Conservation (phyloP, 2,113 vertebrate species). For the Mixornis gularis region DNA sequence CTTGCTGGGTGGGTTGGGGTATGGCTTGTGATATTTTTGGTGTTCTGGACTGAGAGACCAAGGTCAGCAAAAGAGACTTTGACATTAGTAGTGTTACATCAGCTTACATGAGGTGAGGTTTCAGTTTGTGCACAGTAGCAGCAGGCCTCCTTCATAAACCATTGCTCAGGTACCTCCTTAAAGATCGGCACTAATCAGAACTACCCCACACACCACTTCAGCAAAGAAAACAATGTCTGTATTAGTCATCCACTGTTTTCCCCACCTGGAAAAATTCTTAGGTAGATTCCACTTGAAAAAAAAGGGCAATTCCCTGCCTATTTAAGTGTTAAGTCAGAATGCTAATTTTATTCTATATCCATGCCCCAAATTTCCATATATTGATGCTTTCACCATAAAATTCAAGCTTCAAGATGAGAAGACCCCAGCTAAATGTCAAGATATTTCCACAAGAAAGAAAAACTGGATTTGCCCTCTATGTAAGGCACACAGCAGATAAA, state of each 20-base stretch:
- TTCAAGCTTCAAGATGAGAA: neutral
- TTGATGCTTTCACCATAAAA: neutral
- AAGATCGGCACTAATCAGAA: neutral
- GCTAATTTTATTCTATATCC: neutral
- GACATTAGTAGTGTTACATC: neutral
- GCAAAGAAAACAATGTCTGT: neutral
- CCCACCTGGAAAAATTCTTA: neutral
- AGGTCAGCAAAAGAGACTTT: neutral
- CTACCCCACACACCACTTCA: neutral
- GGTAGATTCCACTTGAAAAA: neutral
- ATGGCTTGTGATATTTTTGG: neutral
- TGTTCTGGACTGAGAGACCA: neutral
- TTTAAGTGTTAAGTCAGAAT: neutral
- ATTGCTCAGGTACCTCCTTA: neutral
- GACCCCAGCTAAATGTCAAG: neutral
- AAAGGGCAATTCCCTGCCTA: neutral
- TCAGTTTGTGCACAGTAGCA: neutral
- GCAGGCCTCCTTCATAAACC: neutral
- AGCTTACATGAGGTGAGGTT: neutral
- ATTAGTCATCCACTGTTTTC: neutral
- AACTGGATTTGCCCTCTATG: neutral
- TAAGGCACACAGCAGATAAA: constrained; percentile 21
- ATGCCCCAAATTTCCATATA: neutral
- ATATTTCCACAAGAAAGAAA: neutral
- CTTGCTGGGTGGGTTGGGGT: rapidly evolving